Percentiles rank a stretch among this genome's conserved stretches.
phyloP scores from a whole-genome alignment of 1,140 invertebrate genomes.

The Aporrectodea caliginosa region DNA sequence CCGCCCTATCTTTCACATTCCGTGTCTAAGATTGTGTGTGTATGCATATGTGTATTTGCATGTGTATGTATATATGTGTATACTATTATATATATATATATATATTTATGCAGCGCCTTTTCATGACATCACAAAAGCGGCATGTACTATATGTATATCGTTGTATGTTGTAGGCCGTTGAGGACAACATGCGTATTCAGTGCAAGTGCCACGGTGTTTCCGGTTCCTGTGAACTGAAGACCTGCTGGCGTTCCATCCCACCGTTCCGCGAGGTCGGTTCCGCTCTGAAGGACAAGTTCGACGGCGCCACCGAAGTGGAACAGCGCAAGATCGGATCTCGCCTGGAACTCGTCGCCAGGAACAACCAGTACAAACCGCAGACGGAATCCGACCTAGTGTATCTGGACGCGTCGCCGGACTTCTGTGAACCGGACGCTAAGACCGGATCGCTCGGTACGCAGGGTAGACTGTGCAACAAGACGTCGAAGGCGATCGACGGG shows the following conservation, averaged over 20 bases:
- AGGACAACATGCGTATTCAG: constrained; percentile 49
- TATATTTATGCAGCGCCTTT: no score
- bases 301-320: constrained; percentile 70
- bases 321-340: constrained; percentile 39
- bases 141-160: no score
- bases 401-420: constrained; percentile 86
- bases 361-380: constrained; percentile 51
- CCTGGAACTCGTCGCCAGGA: constrained; percentile 44
- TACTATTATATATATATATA: no score
- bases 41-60: no score
- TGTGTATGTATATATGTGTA: no score
- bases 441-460: constrained; percentile 53
- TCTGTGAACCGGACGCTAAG: constrained; percentile 76
- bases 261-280: constrained; percentile 78
- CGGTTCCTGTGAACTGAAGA: constrained; percentile 88
- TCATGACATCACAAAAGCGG: no score
- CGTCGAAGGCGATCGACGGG: constrained; percentile 55
- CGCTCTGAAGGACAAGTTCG: constrained; percentile 76
- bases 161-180: constrained; percentile 46
- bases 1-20: no score
- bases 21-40: no score
- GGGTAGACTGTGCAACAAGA: constrained; percentile 56
- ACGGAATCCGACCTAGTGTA: constrained; percentile 73
- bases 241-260: constrained; percentile 88
- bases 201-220: constrained; percentile 97